These are phyloP conservation scores for Coregonus sp. DNA, from an alignment of 2,797 vertebrate genomes.

Conservation along the genomic window DNA sequence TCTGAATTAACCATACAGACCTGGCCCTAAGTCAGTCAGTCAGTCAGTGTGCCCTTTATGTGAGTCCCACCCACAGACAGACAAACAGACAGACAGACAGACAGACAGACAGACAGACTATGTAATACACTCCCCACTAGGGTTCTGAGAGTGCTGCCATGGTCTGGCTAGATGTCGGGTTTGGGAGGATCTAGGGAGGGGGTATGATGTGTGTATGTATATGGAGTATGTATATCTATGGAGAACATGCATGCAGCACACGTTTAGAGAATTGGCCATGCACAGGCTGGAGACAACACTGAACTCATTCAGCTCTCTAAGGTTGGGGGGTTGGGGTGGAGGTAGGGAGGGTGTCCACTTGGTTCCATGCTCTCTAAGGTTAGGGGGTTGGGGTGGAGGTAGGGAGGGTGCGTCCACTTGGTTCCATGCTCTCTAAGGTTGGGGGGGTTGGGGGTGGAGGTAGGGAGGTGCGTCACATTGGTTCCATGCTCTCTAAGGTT, in stretches of 20 bases:
- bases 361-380: constrained; percentile 52
- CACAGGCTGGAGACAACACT: constrained; percentile 57
- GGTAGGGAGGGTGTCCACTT: constrained; percentile 27
- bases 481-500: no score
- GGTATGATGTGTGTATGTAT: constrained; percentile 55
- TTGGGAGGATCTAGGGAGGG: constrained; percentile 30
- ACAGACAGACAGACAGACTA: constrained; percentile 20
- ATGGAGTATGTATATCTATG: constrained; percentile 68
- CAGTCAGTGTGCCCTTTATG: constrained; percentile 72
- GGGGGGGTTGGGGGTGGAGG: no score
- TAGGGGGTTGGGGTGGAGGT: no score
- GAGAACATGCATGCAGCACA: constrained; percentile 67
- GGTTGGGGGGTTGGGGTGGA: constrained; percentile 17
- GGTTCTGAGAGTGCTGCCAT: constrained; percentile 75
- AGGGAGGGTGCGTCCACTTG: no score
- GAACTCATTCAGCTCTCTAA: constrained; percentile 54
- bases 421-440: no score
- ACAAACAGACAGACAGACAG: neutral
- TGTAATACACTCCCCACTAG: constrained; percentile 63
- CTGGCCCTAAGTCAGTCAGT: constrained; percentile 23
- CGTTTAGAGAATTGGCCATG: constrained; percentile 67
- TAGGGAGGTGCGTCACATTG: no score
- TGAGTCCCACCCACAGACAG: constrained; percentile 52
- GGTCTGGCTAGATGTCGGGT: constrained; percentile 51
- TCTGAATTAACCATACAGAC: constrained; percentile 50